A percentile compares a stretch with the other conserved stretches of the same genome.
These are phyloP conservation scores for Anisognathus igniventris DNA, from an alignment of 2,797 vertebrate genomes.

Conservation along the genomic window DNA sequence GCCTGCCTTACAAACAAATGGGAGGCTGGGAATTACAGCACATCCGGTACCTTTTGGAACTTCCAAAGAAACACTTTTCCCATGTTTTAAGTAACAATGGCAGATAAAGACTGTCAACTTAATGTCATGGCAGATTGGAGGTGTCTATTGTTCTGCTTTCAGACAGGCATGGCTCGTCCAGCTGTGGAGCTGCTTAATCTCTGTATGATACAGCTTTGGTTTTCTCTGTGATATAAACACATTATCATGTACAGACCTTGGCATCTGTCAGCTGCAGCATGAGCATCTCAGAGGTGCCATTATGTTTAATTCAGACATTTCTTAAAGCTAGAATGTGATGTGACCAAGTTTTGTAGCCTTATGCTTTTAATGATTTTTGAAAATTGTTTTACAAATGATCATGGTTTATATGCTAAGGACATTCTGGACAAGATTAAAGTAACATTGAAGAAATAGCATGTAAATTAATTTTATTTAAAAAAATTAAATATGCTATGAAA, in stretches of 20 bases:
- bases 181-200: constrained; percentile 67
- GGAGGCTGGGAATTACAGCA: constrained; percentile 72
- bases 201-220: constrained; percentile 38
- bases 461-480: background rate
- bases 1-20: constrained; percentile 53
- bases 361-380: background rate
- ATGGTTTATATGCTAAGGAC: background rate
- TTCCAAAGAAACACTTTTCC: constrained; percentile 68
- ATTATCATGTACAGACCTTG: constrained; percentile 46
- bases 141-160: constrained; percentile 71
- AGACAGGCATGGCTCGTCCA: constrained; percentile 55
- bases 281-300: constrained; percentile 2
- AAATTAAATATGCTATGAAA: background rate
- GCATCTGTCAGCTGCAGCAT: constrained; percentile 25
- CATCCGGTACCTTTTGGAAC: constrained; percentile 74
- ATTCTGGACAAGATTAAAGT: background rate
- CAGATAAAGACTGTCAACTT: constrained; percentile 76
- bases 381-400: background rate
- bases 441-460: background rate
- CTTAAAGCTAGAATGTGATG: constrained; percentile 1
- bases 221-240: constrained; percentile 50
- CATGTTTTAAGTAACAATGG: constrained; percentile 79
- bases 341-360: background rate
- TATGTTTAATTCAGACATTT: constrained; percentile 29
- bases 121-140: constrained; percentile 71